Evolutionary conservation across 2,113 vertebrate species (phyloP).

Genomic region (Austrofundulus limnaeus): DNA sequence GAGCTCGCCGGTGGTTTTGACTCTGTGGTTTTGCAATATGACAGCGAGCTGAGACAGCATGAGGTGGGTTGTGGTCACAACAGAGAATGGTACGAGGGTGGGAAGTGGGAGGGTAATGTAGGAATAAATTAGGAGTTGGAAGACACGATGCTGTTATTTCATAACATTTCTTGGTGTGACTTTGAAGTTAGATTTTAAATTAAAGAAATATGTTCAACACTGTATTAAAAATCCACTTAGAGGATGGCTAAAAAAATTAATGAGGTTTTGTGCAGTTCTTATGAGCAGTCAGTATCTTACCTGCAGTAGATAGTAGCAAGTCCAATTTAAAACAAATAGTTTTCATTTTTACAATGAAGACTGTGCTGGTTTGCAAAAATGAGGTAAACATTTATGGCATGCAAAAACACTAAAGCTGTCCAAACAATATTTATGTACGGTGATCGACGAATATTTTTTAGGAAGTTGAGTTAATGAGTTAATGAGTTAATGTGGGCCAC

Average conservation of each 20-base stretch:
- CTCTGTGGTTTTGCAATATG: constrained; percentile 45
- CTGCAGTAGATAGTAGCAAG: not conserved
- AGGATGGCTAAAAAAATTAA: not conserved
- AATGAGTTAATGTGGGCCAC: too few species aligned
- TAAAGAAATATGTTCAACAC: too few species aligned
- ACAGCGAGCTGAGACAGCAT: constrained; percentile 54
- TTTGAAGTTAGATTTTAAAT: not conserved
- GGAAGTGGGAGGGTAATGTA: constrained; percentile 26
- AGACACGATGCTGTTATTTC: not conserved
- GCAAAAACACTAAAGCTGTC: too few species aligned
- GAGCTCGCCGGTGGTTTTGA: constrained; percentile 35
- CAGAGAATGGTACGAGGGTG: constrained; percentile 25
- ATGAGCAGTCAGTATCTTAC: not conserved
- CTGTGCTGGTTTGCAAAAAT: too few species aligned
- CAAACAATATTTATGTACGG: too few species aligned
- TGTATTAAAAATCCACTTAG: not conserved
- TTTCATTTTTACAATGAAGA: too few species aligned
- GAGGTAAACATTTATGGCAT: too few species aligned
- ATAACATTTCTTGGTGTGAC: not conserved
- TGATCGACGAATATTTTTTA: too few species aligned
- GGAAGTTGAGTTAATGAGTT: too few species aligned
- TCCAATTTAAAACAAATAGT: too few species aligned
- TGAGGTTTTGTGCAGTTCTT: not conserved
- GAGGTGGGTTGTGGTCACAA: constrained; percentile 35
- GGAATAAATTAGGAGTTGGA: constrained; percentile 9